These are phyloP conservation scores for Apis laboriosa DNA, from an alignment of 1,140 invertebrate species.

Conservation along the genomic window DNA sequence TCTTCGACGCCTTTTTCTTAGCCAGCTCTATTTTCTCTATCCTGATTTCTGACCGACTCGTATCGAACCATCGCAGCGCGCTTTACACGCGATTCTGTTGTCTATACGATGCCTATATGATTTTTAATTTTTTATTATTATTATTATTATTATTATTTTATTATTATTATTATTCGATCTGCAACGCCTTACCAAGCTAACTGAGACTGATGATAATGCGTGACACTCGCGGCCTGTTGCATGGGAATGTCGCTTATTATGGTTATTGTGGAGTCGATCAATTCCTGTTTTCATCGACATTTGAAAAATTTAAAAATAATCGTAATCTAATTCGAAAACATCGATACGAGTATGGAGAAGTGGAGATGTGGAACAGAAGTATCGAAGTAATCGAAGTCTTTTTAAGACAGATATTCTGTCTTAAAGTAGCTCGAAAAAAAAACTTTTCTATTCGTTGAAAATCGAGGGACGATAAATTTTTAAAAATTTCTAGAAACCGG, in stretches of 20 bases:
- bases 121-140: not conserved
- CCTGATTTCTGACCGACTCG: not conserved
- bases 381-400: no score
- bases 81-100: slow-evolving; percentile 14
- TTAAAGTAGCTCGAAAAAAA: no score
- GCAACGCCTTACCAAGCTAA: slow-evolving; percentile 26
- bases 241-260: slow-evolving; percentile 1
- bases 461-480: not conserved
- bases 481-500: not conserved
- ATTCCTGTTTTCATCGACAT: not conserved
- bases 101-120: not conserved
- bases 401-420: no score
- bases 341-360: no score
- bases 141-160: no score
- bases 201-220: slow-evolving; percentile 7
- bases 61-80: not conserved
- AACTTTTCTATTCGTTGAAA: no score
- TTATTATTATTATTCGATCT: slow-evolving; percentile 7
- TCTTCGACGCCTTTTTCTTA: slow-evolving; percentile 1
- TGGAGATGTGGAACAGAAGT: no score
- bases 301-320: no score
- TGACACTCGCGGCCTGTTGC: slow-evolving; percentile 17
- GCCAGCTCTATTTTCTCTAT: slow-evolving; percentile 10
- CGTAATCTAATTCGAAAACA: no score
- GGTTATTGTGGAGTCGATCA: not conserved